Percentiles rank a stretch among this genome's conserved stretches.
These are phyloP conservation scores for Indicator indicator DNA, from an alignment of 2,113 vertebrate genomes.

Conservation along the genomic window DNA sequence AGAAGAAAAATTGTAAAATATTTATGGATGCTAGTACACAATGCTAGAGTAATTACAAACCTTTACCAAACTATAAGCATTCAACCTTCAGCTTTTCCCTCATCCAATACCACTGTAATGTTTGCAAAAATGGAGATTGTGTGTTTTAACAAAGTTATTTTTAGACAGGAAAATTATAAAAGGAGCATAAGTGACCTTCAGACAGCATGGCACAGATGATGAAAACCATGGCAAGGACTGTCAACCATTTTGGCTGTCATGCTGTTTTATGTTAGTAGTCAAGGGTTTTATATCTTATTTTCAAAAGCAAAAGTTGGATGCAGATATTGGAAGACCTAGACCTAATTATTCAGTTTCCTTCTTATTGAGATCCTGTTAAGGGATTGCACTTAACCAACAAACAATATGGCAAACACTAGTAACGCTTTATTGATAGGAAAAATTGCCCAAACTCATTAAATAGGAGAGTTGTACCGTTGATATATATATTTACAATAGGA, in stretches of 20 bases:
- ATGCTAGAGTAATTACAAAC: not conserved
- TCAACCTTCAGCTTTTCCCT: not conserved
- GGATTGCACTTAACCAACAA: too few relatives aligned
- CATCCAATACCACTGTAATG: not conserved
- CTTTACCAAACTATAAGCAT: not conserved
- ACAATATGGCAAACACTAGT: too few relatives aligned
- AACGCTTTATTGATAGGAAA: too few relatives aligned
- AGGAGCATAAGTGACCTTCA: not conserved
- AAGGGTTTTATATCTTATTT: not conserved
- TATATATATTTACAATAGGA: too few relatives aligned
- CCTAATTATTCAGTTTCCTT: not conserved
- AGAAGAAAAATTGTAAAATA: not conserved
- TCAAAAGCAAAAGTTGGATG: not conserved
- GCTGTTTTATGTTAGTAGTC: not conserved
- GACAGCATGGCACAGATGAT: not conserved
- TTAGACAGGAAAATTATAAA: not conserved
- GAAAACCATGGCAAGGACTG: not conserved
- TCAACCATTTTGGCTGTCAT: not conserved
- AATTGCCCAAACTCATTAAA: too few relatives aligned
- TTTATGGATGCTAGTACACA: not conserved
- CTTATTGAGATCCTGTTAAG: not conserved
- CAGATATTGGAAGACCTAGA: not conserved
- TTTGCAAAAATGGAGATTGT: not conserved
- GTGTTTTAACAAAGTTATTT: not conserved
- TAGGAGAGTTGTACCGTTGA: too few relatives aligned